phyloP scores from a whole-genome alignment of 53 echinoderm and acorn worm genomes.

The Astropecten irregularis region DNA sequence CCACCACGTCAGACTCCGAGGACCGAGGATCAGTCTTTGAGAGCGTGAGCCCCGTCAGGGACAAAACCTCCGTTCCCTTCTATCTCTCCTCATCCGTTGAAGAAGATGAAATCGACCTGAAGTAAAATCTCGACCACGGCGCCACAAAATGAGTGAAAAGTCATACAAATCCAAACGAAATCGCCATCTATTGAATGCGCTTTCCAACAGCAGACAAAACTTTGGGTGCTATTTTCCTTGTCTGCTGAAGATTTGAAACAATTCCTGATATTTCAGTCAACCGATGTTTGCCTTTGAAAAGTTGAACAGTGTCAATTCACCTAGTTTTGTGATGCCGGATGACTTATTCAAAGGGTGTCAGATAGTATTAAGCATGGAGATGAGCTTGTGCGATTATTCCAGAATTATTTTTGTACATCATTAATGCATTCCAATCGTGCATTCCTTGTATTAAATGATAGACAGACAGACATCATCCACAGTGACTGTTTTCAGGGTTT shows the following conservation, averaged over 20 bases:
- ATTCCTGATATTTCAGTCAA: too few relatives aligned
- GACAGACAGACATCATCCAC: too few relatives aligned
- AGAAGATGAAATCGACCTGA: slow-evolving; percentile 95
- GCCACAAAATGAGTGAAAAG: neutral
- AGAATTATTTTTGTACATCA: slow-evolving; percentile 46
- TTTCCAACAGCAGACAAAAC: neutral
- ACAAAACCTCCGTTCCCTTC: slow-evolving; percentile 64
- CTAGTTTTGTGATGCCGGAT: too few relatives aligned
- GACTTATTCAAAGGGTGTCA: too few relatives aligned
- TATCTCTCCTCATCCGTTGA: slow-evolving; percentile 88
- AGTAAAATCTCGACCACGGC: slow-evolving; percentile 9
- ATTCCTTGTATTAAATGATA: too few relatives aligned
- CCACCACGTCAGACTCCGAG: slow-evolving; percentile 58
- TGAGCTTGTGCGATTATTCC: neutral
- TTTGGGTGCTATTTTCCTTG: neutral
- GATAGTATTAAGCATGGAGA: too few relatives aligned
- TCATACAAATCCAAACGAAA: neutral
- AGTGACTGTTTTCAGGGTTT: too few relatives aligned
- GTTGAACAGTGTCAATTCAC: too few relatives aligned
- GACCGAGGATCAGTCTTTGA: slow-evolving; percentile 73
- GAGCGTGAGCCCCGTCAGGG: slow-evolving; percentile 23
- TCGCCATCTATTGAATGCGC: neutral
- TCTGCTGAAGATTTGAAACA: too few relatives aligned
- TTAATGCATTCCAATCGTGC: slow-evolving; percentile 39
- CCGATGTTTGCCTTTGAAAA: too few relatives aligned